Evolutionary conservation across 2,888 invertebrate species (phyloP), one percentile per base, ranked within the genome.

Genomic region (Piscicola geometra): DNA sequence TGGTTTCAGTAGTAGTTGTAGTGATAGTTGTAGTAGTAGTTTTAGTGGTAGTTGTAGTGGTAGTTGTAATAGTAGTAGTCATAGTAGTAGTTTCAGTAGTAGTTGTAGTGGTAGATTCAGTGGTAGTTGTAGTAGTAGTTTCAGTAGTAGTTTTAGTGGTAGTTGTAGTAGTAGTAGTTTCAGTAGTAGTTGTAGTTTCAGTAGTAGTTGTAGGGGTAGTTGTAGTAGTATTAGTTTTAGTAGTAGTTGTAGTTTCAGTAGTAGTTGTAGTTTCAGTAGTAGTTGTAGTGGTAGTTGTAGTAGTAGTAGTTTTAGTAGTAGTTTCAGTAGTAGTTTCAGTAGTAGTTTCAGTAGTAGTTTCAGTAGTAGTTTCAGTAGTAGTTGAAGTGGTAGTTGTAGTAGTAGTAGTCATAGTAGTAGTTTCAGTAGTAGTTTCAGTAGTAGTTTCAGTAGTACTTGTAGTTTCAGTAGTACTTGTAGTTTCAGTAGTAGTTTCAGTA

Each of bases 111-210:
- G 71, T 71, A 71, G 71, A 56, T 56, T 47, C 47, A 71, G 47
- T 71, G 47, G 71, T 71, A 71, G 71, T 71, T 56, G 71, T 71
- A 41, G 71, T 71, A 71, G 71, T 71, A 71, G 71, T 71, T 56
- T 47, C 47, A 71, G 71, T 71, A 71, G 41, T 41, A 41, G 41
- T 41, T 9, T 5, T 41, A 41, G 74, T 73, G 71, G 66, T 73
- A 73, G 74, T 73, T 72, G 74, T 73, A 73, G 66, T 73, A 73
- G 74, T 73, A 73, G 74, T 73, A 73, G 74, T 73, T 72, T 28
- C 71, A 73, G 74, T 73, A 73, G 74, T 73, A 73, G 74, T 73
- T 72, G 74, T 73, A 73, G 74, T 73, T 72, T 71, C 71, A 73
- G 74, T 68, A 73, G 74, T 73, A 73, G 66, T 68, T 72, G 71